Conservation (phyloP, 2,797 vertebrate genomes). For the Gastrophryne carolinensis region DNA sequence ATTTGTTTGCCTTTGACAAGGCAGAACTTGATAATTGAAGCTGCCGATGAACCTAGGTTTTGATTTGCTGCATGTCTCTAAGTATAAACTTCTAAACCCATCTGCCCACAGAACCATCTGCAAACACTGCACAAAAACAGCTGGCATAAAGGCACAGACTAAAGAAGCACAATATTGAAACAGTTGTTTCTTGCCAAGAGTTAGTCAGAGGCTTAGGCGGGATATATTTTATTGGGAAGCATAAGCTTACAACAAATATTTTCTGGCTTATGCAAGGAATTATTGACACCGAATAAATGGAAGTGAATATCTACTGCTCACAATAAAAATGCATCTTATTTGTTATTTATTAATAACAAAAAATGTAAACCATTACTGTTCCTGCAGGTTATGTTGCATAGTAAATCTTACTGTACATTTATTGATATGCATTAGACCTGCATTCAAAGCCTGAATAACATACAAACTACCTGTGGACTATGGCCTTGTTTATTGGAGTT, state of each 20-base stretch:
- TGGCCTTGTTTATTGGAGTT: too few species aligned
- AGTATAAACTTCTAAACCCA: constrained; percentile 49
- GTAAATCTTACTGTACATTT: not conserved
- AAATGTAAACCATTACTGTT: not conserved
- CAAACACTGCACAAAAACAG: constrained; percentile 50
- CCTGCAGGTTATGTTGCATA: not conserved
- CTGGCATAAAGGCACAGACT: constrained; percentile 40
- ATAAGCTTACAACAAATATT: constrained; percentile 24
- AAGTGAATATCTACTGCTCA: not conserved
- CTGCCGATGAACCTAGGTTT: constrained; percentile 46
- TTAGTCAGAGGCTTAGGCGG: constrained; percentile 2
- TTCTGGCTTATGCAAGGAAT: constrained; percentile 10
- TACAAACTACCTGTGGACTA: too few species aligned
- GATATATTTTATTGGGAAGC: constrained; percentile 17
- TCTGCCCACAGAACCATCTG: constrained; percentile 54
- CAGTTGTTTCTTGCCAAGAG: constrained; percentile 21
- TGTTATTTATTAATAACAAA: not conserved
- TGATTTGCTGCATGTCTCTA: constrained; percentile 53
- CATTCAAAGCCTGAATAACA: too few species aligned
- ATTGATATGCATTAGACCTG: not conserved
- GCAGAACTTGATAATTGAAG: constrained; percentile 57
- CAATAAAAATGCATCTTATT: not conserved
- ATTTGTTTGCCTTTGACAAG: constrained; percentile 64
- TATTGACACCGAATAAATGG: not conserved
- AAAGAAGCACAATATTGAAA: constrained; percentile 1